These are phyloP conservation scores for Melanerpes aurifrons DNA, from an alignment of 2,113 vertebrate species.

Conservation along the genomic window DNA sequence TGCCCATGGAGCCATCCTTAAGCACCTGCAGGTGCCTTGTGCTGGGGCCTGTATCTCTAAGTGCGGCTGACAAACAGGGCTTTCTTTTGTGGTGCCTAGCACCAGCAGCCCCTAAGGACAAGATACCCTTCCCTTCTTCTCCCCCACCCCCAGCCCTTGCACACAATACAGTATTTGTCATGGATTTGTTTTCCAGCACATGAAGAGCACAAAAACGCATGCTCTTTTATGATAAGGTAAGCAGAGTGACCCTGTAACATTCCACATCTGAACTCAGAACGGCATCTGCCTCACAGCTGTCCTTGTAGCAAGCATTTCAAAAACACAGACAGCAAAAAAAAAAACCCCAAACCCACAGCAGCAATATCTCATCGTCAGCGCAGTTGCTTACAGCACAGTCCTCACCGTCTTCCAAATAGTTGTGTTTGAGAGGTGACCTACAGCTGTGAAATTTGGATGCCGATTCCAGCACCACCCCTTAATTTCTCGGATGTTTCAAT, in stretches of 20 bases:
- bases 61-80: slow-evolving; percentile 38
- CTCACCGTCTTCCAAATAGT: slow-evolving; percentile 48
- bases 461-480: slow-evolving; percentile 49
- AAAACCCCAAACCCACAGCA: neutral
- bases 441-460: slow-evolving; percentile 70
- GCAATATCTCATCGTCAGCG: slow-evolving; percentile 33
- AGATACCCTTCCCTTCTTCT: slow-evolving; percentile 62
- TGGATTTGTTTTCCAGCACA: slow-evolving; percentile 66
- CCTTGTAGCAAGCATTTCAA: slow-evolving; percentile 62
- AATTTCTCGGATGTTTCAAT: slow-evolving; percentile 53
- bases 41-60: slow-evolving; percentile 5
- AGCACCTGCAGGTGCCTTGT: slow-evolving; percentile 26
- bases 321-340: slow-evolving; percentile 55
- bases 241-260: slow-evolving; percentile 68
- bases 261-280: slow-evolving; percentile 67
- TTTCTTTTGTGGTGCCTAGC: slow-evolving; percentile 60
- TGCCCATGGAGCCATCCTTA: neutral
- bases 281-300: slow-evolving; percentile 71
- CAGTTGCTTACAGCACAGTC: slow-evolving; percentile 51
- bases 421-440: slow-evolving; percentile 56
- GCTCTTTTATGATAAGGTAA: slow-evolving; percentile 71
- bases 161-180: slow-evolving; percentile 60
- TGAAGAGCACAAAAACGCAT: slow-evolving; percentile 52
- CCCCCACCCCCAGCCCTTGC: slow-evolving; percentile 27
- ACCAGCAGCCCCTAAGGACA: slow-evolving; percentile 47